Evolutionary conservation across 2,113 vertebrate genomes (phyloP).

Genomic region (Hyperopisus bebe): DNA sequence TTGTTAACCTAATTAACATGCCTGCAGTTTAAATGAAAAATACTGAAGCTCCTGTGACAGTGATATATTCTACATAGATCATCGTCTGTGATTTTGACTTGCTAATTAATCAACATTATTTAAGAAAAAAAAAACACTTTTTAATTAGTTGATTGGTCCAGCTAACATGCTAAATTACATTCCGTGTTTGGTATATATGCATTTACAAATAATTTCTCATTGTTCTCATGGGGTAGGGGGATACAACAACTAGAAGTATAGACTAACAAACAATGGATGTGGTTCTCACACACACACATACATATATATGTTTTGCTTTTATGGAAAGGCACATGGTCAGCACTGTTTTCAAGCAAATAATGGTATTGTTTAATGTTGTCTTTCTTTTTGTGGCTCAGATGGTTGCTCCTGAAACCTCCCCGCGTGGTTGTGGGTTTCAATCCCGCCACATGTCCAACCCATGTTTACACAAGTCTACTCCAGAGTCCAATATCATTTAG

Average conservation of each 20-base stretch:
- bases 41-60: constrained; percentile 55
- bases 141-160: constrained; percentile 56
- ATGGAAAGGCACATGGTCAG: background rate
- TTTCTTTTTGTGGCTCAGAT: background rate
- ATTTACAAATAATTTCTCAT: constrained; percentile 37
- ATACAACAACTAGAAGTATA: background rate
- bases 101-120: constrained; percentile 71
- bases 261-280: background rate
- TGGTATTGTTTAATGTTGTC: background rate
- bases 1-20: constrained; percentile 56
- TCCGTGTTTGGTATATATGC: constrained; percentile 19
- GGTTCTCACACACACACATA: background rate
- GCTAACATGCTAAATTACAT: constrained; percentile 46
- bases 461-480: background rate
- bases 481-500: background rate
- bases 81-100: constrained; percentile 63
- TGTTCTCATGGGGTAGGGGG: background rate
- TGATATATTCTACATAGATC: constrained; percentile 65
- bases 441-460: background rate
- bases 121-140: constrained; percentile 57
- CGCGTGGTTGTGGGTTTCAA: background rate
- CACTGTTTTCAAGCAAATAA: background rate
- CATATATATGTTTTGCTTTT: background rate
- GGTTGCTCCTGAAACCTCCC: background rate
- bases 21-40: constrained; percentile 57